Evolutionary conservation across 2,113 vertebrate species (phyloP), one percentile per base, ranked within the genome.

Genomic region (Halcyon senegalensis): DNA sequence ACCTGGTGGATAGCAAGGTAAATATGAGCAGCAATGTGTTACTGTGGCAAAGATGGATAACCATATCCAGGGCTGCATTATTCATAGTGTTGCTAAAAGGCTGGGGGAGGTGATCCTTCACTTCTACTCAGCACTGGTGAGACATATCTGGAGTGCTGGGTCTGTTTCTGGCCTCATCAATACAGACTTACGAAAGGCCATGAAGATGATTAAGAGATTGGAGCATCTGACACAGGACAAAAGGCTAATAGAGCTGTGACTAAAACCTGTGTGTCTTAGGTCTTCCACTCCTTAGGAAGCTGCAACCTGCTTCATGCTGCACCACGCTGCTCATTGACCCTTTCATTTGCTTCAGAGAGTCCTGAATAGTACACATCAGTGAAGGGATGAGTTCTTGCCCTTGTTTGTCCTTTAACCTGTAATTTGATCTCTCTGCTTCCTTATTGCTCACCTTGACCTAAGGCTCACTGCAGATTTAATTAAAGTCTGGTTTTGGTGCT

Each of bases 281-380:
- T 43, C 44, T 75, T 66, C 31, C 8, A 33, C 4, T 51, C 8
- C 30, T 81, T 44, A 30, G 27, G 66, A 91, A 94, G 39, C 13
- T 59, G 27, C 43, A 68, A 9, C 9, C 55, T 67, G 9, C 48
- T 85, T 44, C 28, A 13, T 35, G 15, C 18, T 62, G 51, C 15
- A 13, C 14, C 12, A 19, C 0, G 1, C 16, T 28, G 27, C 43
- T 72, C 4, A 1, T 48, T 59, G 43, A 6, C 14, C 13, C 4
- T 10, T 73, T 27, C 16, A 27, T 43, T 77, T 63, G 31, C 33
- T 62, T 44, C 50, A 23, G 31, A 55, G 20, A 31, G 30, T 58
- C 27, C 43, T 50, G 60, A 56, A 30, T 4, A 69, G 11, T 31
- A 44, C 5, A 20, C 0, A 0, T 56, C 81, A 78, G 28, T 44